Evolutionary conservation across 2,113 vertebrate genomes (phyloP).

Genomic region (Orycteropus afer): DNA sequence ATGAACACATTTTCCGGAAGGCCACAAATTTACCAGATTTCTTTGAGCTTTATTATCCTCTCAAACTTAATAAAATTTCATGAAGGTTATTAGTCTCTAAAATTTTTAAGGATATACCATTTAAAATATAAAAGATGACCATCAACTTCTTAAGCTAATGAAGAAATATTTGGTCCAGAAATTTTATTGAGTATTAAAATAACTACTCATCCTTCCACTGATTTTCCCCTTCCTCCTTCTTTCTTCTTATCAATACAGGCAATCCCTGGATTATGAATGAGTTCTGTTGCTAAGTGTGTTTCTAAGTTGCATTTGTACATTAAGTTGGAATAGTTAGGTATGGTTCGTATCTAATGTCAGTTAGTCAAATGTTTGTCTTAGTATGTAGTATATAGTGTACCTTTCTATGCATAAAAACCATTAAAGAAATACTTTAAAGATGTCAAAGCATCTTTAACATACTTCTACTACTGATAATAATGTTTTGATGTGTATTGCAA

Average conservation of each 20-base stretch:
- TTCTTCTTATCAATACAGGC: background rate
- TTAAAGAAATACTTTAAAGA: background rate
- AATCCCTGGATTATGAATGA: background rate
- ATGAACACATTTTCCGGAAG: constrained; percentile 70
- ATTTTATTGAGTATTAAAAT: constrained; percentile 23
- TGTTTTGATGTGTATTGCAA: background rate
- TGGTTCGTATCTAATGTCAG: too few relatives aligned
- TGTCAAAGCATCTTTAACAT: background rate
- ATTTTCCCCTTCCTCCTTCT: background rate
- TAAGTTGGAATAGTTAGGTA: too few relatives aligned
- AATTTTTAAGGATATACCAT: constrained; percentile 31
- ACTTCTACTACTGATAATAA: background rate
- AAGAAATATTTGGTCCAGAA: background rate
- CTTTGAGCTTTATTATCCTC: constrained; percentile 10
- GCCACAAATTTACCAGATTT: constrained; percentile 55
- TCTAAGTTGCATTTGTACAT: background rate
- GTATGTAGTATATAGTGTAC: too few relatives aligned
- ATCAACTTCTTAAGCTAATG: background rate
- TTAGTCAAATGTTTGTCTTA: background rate
- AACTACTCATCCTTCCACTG: background rate
- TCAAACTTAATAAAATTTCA: constrained; percentile 53
- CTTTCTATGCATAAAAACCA: background rate
- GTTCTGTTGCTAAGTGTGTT: background rate
- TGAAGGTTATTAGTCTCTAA: constrained; percentile 51
- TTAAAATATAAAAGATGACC: constrained; percentile 15